Evolutionary conservation across 2,113 vertebrate species (phyloP).

Genomic region (Stegastes partitus): DNA sequence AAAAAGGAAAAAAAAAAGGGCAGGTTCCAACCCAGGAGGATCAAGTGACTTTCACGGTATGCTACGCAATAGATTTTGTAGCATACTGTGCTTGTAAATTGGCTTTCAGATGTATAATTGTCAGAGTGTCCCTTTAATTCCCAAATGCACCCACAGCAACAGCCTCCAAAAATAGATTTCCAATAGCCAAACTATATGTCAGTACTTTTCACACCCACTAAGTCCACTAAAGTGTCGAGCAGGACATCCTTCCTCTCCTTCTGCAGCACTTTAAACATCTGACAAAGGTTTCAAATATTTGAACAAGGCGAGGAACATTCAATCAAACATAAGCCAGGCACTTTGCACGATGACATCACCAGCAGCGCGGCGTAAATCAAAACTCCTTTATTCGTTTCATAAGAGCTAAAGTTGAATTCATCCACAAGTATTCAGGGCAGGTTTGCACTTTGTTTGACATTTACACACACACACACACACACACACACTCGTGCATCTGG

Average conservation of each 20-base stretch:
- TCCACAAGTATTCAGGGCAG: neutral
- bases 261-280: slow-evolving; percentile 53
- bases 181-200: slow-evolving; percentile 11
- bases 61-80: neutral
- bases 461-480: neutral
- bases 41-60: neutral
- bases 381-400: neutral
- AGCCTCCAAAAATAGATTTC: slow-evolving; percentile 24
- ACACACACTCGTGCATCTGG: neutral
- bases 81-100: neutral
- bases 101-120: neutral
- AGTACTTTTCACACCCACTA: slow-evolving; percentile 10
- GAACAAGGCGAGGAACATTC: slow-evolving; percentile 50
- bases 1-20: too few species aligned
- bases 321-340: slow-evolving; percentile 53
- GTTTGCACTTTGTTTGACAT: slow-evolving; percentile 23
- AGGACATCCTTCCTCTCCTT: slow-evolving; percentile 49
- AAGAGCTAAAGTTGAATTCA: neutral
- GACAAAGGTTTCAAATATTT: slow-evolving; percentile 56
- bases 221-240: slow-evolving; percentile 31
- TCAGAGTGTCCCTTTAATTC: slow-evolving; percentile 7
- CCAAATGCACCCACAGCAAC: neutral
- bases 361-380: neutral
- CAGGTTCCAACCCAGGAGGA: too few species aligned
- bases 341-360: slow-evolving; percentile 23